Evolutionary conservation across 2,888 invertebrate species (phyloP), one percentile per base, ranked within the genome.

Genomic region (Marasmarcha lunaedactyla): DNA sequence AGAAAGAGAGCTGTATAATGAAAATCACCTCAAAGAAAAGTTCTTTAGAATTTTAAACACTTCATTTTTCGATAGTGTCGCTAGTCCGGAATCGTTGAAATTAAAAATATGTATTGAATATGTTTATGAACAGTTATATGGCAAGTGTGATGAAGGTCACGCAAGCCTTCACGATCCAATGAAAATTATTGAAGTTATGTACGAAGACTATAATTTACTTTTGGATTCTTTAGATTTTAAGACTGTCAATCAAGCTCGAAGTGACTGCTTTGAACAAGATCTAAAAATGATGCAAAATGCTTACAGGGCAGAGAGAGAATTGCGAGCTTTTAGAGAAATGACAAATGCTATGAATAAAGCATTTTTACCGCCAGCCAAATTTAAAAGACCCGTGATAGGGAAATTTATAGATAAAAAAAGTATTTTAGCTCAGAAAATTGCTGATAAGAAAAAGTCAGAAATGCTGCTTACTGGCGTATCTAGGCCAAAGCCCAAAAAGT

Each of bases 101-200:
- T 50, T 83, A 30, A 74, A 72, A 61, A 79, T 81, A 43, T 83
- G 83, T 50, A 67, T 83, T 26, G 83, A 83, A 55, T 83, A 71
- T 44, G 83, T 83, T 14, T 83, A 81, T 42, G 78, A 81, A 55
- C 67, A 79, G 61, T 53, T 83, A 30, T 71, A 77, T 46, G 81
- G 83, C 0, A 79, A 79, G 48, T 76, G 77, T 50, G 81, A 83
- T 50, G 83, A 83, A 54, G 81, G 78, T 1, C 83, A 83, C 51
- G 62, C 70, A 46, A 70, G 56, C 48, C 47, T 83, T 38, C 62
- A 66, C 36, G 83, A 81, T 46, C 79, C 81, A 12, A 76, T 83
- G 71, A 83, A 77, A 59, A 70, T 81, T 43, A 58, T 83, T 37
- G 83, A 83, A 63, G 62, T 78, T 11, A 69, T 68, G 65, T 83